Evolutionary conservation across 2,113 vertebrate species (phyloP).

Genomic region (Syrmaticus mikado): DNA sequence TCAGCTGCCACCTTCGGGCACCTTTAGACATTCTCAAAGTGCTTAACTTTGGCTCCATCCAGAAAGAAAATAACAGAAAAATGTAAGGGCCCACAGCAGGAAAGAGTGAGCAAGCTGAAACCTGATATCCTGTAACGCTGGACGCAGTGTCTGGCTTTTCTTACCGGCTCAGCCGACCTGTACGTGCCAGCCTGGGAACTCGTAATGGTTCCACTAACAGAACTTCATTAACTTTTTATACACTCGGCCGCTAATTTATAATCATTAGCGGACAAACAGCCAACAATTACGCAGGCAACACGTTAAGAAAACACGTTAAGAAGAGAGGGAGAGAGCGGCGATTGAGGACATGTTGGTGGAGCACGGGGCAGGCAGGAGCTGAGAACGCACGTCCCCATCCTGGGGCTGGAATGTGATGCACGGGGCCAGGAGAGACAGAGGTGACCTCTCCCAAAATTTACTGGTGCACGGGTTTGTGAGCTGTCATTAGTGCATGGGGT

Average conservation of each 20-base stretch:
- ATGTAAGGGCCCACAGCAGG: not conserved
- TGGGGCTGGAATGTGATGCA: not conserved
- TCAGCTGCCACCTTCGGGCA: constrained; percentile 43
- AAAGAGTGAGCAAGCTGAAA: constrained; percentile 66
- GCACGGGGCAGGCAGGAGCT: accelerated
- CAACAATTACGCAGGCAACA: constrained; percentile 69
- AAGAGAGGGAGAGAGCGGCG: not conserved
- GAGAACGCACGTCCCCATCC: accelerated
- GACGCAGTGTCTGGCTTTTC: constrained; percentile 56
- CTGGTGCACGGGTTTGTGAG: not conserved
- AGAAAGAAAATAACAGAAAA: constrained; percentile 16
- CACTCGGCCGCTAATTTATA: constrained; percentile 75
- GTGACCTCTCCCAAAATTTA: not conserved
- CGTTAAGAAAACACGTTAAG: constrained; percentile 56
- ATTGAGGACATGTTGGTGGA: not conserved
- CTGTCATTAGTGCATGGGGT: not conserved
- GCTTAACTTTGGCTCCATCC: constrained; percentile 18
- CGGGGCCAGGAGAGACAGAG: not conserved
- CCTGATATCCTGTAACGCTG: constrained; percentile 59
- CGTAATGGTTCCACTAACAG: constrained; percentile 70
- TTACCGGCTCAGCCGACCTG: constrained; percentile 65
- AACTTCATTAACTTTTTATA: constrained; percentile 76
- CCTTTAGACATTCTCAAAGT: not conserved
- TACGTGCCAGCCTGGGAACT: constrained; percentile 63
- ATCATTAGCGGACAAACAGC: constrained; percentile 71